phyloP scores from a whole-genome alignment of 1,140 invertebrate genomes.

The Drosophila nasuta region DNA sequence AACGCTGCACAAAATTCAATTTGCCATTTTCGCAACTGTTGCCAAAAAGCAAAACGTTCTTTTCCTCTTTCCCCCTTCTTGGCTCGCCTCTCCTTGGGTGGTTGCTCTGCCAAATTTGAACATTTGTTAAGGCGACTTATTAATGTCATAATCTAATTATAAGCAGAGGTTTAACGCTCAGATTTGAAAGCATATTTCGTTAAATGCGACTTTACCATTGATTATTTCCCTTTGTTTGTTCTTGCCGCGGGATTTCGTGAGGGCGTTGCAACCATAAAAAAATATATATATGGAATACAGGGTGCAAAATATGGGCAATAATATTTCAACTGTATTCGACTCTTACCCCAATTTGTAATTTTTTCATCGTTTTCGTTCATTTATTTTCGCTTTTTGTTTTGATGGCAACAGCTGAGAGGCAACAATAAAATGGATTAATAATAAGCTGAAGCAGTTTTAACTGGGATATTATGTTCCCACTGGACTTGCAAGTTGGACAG shows the following conservation, averaged over 20 bases:
- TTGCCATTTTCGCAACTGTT: constrained; percentile 79
- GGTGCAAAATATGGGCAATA: constrained; percentile 52
- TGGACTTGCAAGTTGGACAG: neutral
- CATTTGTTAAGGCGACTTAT: constrained; percentile 82
- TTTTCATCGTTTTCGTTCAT: neutral
- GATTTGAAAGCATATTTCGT: constrained; percentile 58
- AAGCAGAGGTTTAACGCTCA: constrained; percentile 52
- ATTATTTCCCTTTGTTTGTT: constrained; percentile 47
- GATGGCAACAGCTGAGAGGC: constrained; percentile 47
- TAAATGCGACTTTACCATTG: constrained; percentile 52
- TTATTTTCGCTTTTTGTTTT: constrained; percentile 11
- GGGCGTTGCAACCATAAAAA: constrained; percentile 58
- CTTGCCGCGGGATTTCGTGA: constrained; percentile 12
- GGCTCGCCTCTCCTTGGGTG: neutral
- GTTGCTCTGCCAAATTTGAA: constrained; percentile 55
- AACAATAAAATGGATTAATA: constrained; percentile 63
- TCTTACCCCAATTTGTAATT: constrained; percentile 34
- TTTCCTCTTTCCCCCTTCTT: neutral
- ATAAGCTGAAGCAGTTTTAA: constrained; percentile 45
- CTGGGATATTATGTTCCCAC: constrained; percentile 39
- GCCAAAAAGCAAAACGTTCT: constrained; percentile 49
- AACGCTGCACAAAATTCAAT: constrained; percentile 68
- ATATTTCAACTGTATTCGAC: constrained; percentile 41
- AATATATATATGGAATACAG: constrained; percentile 34
- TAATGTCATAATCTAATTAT: constrained; percentile 82